Evolutionary conservation across 2,797 vertebrate species (phyloP).

Genomic region (Chiloscyllium punctatum): DNA sequence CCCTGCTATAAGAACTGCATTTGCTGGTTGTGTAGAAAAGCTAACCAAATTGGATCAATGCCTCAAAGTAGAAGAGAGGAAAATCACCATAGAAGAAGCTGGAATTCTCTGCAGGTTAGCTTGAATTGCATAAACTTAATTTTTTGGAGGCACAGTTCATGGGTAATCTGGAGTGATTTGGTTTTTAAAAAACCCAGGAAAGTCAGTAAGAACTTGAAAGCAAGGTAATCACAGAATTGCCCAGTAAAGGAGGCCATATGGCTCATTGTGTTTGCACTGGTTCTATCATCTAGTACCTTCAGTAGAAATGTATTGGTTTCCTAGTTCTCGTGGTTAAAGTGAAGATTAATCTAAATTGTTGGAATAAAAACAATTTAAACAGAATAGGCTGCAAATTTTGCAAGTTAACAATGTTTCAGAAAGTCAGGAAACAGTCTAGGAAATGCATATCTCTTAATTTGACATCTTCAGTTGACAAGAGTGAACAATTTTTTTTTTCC

Average conservation of each 20-base stretch:
- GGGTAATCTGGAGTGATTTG: background rate
- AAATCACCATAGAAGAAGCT: conserved; percentile 43
- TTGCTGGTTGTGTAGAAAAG: conserved; percentile 38
- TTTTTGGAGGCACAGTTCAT: background rate
- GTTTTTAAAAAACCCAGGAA: background rate
- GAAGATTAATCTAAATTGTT: background rate
- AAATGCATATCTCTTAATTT: background rate
- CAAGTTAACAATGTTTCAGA: background rate
- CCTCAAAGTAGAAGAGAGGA: conserved; percentile 45
- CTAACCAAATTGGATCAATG: conserved; percentile 35
- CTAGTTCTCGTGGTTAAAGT: background rate
- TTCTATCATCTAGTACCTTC: too few relatives aligned
- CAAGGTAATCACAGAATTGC: too few relatives aligned
- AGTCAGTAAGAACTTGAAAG: background rate
- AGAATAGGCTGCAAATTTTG: background rate
- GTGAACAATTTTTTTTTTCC: background rate
- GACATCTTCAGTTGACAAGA: background rate
- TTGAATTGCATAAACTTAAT: background rate
- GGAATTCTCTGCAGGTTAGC: conserved; percentile 48
- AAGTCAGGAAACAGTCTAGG: background rate
- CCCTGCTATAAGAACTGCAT: conserved; percentile 49
- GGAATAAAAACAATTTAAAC: background rate
- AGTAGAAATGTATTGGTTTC: background rate
- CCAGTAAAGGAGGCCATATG: too few relatives aligned
- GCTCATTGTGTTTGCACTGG: too few relatives aligned